These are phyloP conservation scores for Candidula unifasciata DNA, from an alignment of 2,888 invertebrate genomes.

Conservation along the genomic window DNA sequence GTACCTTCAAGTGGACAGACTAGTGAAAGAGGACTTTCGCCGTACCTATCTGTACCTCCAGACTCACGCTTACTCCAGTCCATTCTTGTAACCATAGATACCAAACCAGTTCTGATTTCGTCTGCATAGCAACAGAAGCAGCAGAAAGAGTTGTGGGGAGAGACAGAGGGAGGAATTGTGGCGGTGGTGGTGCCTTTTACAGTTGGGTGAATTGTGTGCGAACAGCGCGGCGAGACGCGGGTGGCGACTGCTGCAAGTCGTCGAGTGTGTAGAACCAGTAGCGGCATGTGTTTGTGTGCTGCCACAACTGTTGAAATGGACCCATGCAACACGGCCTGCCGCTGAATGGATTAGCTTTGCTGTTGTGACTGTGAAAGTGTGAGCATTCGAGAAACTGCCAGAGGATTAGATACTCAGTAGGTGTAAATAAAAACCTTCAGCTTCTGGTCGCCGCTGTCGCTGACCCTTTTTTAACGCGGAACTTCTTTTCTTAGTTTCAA, in stretches of 20 bases:
- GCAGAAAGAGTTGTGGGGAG: neutral
- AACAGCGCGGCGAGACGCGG: slow-evolving; percentile 28
- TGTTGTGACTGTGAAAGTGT: neutral
- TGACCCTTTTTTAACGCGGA: slow-evolving; percentile 41
- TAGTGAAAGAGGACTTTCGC: too few relatives aligned
- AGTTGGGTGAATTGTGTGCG: slow-evolving; percentile 38
- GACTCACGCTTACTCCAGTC: too few relatives aligned
- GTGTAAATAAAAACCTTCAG: neutral
- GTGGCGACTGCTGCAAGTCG: slow-evolving; percentile 43
- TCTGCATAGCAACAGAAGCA: neutral
- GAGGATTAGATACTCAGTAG: slow-evolving; percentile 7
- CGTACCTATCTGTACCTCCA: too few relatives aligned
- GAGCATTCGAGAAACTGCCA: neutral
- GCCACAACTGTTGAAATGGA: slow-evolving; percentile 14
- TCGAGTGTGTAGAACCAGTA: slow-evolving; percentile 15
- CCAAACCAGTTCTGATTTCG: too few relatives aligned
- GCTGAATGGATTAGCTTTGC: neutral
- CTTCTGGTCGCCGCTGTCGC: slow-evolving; percentile 39
- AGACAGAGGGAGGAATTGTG: neutral
- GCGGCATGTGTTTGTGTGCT: slow-evolving; percentile 12
- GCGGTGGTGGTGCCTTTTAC: slow-evolving; percentile 3
- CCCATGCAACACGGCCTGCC: neutral
- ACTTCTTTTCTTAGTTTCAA: slow-evolving; percentile 46
- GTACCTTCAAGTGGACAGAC: too few relatives aligned
- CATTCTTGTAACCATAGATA: too few relatives aligned